Conservation (phyloP, 92 coral and sea anemone species). For the Heteractis magnifica region DNA sequence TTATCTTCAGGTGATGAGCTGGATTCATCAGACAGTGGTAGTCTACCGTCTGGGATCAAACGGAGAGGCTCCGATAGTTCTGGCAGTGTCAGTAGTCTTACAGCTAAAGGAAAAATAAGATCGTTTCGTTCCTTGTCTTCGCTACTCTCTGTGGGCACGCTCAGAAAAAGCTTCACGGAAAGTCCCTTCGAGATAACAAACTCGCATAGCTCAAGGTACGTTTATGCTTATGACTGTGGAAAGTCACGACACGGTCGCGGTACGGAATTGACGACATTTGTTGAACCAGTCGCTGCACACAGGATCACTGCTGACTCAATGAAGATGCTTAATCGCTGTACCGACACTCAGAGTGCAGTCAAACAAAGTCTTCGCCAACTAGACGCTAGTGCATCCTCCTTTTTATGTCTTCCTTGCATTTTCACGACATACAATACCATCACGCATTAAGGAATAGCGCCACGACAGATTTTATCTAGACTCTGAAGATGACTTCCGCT, state of each 20-base stretch:
- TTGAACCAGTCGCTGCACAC: no score
- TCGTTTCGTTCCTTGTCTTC: slow-evolving; percentile 77
- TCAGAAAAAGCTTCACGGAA: slow-evolving; percentile 79
- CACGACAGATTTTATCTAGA: no score
- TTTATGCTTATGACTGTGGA: not conserved
- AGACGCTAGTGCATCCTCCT: no score
- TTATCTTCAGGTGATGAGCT: slow-evolving; percentile 56
- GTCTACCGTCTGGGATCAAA: slow-evolving; percentile 67
- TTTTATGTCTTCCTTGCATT: no score
- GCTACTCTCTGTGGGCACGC: slow-evolving; percentile 60
- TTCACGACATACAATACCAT: no score
- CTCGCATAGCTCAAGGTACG: slow-evolving; percentile 46
- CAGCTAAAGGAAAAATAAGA: slow-evolving; percentile 65
- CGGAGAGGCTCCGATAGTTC: slow-evolving; percentile 90
- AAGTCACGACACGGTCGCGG: not conserved
- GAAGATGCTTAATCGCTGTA: no score
- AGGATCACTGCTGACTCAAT: no score
- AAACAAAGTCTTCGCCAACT: no score
- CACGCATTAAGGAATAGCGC: no score
- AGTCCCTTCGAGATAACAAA: slow-evolving; percentile 64
- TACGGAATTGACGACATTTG: no score
- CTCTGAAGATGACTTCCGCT: no score
- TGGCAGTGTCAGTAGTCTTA: slow-evolving; percentile 73
- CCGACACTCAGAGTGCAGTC: no score
- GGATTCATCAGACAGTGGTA: slow-evolving; percentile 84